phyloP scores from a whole-genome alignment of 2,888 invertebrate genomes.

The Gastrophysa polygoni region DNA sequence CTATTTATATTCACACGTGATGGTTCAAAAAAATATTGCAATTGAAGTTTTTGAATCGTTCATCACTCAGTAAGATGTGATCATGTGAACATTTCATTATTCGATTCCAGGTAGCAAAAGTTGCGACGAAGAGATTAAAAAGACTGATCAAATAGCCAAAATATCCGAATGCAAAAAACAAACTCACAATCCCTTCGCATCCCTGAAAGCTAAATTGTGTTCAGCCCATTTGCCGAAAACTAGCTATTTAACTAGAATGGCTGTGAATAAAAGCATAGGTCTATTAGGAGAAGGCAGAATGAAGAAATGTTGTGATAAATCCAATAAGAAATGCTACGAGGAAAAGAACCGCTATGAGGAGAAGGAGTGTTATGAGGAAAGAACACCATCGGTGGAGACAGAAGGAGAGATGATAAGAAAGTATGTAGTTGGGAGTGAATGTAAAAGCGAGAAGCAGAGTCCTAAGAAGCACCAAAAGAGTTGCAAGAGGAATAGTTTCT shows the following conservation, averaged over 20 bases:
- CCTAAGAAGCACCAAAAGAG: constrained; percentile 49
- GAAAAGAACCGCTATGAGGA: constrained; percentile 26
- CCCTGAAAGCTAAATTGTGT: constrained; percentile 57
- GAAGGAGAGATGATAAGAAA: constrained; percentile 31
- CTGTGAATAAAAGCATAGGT: constrained; percentile 58
- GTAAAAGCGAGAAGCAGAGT: constrained; percentile 50
- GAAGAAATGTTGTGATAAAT: constrained; percentile 43
- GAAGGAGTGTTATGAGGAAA: constrained; percentile 38
- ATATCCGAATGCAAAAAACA: constrained; percentile 50
- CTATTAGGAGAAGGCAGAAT: constrained; percentile 50
- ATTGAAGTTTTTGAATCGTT: no score
- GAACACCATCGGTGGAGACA: constrained; percentile 9
- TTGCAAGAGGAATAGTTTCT: constrained; percentile 49
- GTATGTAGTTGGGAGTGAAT: constrained; percentile 42
- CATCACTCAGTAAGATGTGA: no score
- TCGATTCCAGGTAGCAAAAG: constrained; percentile 41
- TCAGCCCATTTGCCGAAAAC: constrained; percentile 58
- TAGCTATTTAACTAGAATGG: constrained; percentile 55
- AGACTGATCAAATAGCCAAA: constrained; percentile 56
- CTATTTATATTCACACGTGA: no score
- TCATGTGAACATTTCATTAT: neutral
- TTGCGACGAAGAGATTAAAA: constrained; percentile 50
- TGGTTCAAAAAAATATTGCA: no score
- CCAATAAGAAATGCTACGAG: constrained; percentile 39
- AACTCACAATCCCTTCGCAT: constrained; percentile 56